These are phyloP conservation scores for Xestia ashworthii DNA, from an alignment of 2,888 invertebrate genomes.

Conservation along the genomic window DNA sequence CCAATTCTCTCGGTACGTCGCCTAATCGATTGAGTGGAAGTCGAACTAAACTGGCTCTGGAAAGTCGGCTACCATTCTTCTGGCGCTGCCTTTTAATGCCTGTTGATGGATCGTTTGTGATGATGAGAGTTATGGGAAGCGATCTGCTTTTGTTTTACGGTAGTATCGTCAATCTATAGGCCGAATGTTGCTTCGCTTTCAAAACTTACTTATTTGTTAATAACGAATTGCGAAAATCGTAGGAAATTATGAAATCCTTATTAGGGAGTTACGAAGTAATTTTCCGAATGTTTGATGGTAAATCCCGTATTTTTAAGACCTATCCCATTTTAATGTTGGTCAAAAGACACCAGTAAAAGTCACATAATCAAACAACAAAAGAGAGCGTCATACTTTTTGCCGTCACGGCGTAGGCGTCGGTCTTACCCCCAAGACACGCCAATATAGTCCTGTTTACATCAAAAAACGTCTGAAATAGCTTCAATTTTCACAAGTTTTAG, in stretches of 20 bases:
- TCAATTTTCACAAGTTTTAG: background rate
- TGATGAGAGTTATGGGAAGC: conserved; percentile 27
- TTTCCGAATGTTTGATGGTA: background rate
- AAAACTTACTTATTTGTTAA: background rate
- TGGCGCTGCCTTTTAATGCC: conserved; percentile 41
- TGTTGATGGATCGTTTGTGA: conserved; percentile 47
- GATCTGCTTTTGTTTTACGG: conserved; percentile 26
- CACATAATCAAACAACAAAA: background rate
- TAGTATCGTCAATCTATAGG: background rate
- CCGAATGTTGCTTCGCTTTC: background rate
- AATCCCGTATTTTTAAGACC: background rate
- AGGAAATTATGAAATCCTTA: background rate
- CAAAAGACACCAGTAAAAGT: background rate
- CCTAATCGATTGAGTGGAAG: conserved; percentile 55
- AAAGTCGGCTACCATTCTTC: conserved; percentile 46
- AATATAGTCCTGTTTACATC: background rate
- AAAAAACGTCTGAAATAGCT: background rate
- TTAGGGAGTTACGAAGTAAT: background rate
- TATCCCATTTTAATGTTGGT: background rate
- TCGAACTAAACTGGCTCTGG: conserved; percentile 45
- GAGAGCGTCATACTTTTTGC: background rate
- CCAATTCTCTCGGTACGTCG: conserved; percentile 52
- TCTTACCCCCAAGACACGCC: background rate
- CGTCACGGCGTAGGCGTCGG: background rate
- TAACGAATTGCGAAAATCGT: background rate